Base-by-base conservation (phyloP, 2,888 invertebrate species). In the Melanophora roralis region DNA sequence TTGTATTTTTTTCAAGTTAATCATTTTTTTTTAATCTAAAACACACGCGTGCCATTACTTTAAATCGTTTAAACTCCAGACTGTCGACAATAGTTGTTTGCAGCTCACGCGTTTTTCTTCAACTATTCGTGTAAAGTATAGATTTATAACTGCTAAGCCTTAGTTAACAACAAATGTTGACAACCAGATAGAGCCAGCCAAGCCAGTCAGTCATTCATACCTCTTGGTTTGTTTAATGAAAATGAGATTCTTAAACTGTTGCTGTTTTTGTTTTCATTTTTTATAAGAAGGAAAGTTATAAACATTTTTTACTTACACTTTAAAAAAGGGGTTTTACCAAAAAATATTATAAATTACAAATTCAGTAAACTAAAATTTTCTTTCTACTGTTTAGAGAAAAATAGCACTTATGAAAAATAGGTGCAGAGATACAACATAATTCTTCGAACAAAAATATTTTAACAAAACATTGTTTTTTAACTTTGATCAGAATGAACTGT, bases 21-120 rank as follows among this genome's bases (percentile, higher is more conserved):
- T 27, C 6, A 27, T 6, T 67, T 67, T 67, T 73, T 21, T n/a
- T 51, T 57, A 64, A 59, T 45, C 40, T 14, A n/a, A 43, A 68
- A 49, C 51, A 57, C 62, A 64, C 80, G 80, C 72, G 76, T 76
- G 65, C 62, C 57, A 62, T 74, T 69, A 43, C 67, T 51, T 59
- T 34, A 49, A 40, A 32, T 74, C 65, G 47, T 59, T 73, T 65
- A 14, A 51, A 27, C 69, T 60, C 21, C 27, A 3, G 6, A 16
- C 11, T 27, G 8, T 51, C 38, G 49, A 12, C 21, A 67, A 49
- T 72, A 43, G 75, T 72, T 80, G 76, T 72, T 80, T 62, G 40
- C 62, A 72, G 67, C 49, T 80, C 76, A 76, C 75, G 75, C 80
- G 75, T 76, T 76, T 67, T 76, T 64, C 64, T 80, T 73, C 80